These are phyloP conservation scores for Esperia sulphurella DNA, from an alignment of 2,888 invertebrate genomes.

Conservation along the genomic window DNA sequence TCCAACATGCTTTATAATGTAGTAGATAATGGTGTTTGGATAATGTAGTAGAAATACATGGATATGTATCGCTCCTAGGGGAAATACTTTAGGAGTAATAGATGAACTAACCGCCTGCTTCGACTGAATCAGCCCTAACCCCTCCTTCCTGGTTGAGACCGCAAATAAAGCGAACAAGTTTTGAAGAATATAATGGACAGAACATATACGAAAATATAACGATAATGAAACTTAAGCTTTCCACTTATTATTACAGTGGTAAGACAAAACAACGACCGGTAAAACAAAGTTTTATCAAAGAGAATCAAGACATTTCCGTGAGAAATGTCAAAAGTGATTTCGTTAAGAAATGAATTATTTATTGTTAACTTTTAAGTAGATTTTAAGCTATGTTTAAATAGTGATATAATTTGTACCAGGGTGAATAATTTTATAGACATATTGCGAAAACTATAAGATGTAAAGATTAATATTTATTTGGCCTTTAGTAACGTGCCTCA, in stretches of 20 bases:
- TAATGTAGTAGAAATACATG: too few species aligned
- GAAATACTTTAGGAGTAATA: too few species aligned
- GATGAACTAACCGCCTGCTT: too few species aligned
- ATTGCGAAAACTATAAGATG: neutral
- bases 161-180: neutral
- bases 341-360: conserved; percentile 37
- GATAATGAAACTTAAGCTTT: neutral
- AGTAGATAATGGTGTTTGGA: too few species aligned
- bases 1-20: too few species aligned
- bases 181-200: neutral
- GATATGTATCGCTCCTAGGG: too few species aligned
- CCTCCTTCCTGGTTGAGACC: too few species aligned
- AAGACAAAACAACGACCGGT: neutral
- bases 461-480: too few species aligned
- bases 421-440: neutral
- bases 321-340: conserved; percentile 35
- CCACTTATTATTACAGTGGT: neutral
- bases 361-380: conserved; percentile 26
- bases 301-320: conserved; percentile 23
- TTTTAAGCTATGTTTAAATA: neutral
- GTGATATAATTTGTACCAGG: neutral
- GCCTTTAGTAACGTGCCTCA: too few species aligned
- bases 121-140: neutral
- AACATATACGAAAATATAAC: neutral
- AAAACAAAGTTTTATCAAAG: neutral